These are phyloP conservation scores for Aplochiton taeniatus DNA, from an alignment of 2,797 vertebrate species.

Conservation along the genomic window DNA sequence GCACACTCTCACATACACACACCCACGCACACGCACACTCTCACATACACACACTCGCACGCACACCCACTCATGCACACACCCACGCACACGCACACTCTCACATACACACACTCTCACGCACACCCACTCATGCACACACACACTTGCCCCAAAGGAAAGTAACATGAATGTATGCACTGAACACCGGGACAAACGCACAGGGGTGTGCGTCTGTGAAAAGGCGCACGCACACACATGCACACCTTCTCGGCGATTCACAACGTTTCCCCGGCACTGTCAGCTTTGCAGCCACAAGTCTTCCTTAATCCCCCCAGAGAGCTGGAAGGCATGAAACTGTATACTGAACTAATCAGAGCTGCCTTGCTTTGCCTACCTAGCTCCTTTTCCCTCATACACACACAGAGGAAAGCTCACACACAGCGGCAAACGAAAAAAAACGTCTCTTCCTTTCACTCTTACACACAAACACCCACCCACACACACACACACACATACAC, in stretches of 20 bases:
- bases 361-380: slow-evolving; percentile 30
- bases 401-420: neutral
- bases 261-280: slow-evolving; percentile 37
- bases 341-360: slow-evolving; percentile 42
- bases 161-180: neutral
- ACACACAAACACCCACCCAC: neutral
- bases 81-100: too few relatives aligned
- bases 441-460: neutral
- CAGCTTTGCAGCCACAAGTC: slow-evolving; percentile 55
- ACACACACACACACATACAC: slow-evolving; percentile 1
- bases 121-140: neutral
- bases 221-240: slow-evolving; percentile 24
- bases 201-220: neutral
- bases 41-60: neutral
- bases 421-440: neutral
- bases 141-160: neutral
- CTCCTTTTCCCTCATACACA: neutral
- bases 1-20: neutral
- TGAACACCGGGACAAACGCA: neutral
- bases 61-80: neutral
- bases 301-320: slow-evolving; percentile 45
- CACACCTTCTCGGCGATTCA: slow-evolving; percentile 10
- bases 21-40: too few relatives aligned
- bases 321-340: slow-evolving; percentile 60
- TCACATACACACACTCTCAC: neutral